A percentile compares a stretch with the other conserved stretches of the same genome.
phyloP scores from a whole-genome alignment of 2,888 invertebrate genomes.

The Siphlonurus alternatus region DNA sequence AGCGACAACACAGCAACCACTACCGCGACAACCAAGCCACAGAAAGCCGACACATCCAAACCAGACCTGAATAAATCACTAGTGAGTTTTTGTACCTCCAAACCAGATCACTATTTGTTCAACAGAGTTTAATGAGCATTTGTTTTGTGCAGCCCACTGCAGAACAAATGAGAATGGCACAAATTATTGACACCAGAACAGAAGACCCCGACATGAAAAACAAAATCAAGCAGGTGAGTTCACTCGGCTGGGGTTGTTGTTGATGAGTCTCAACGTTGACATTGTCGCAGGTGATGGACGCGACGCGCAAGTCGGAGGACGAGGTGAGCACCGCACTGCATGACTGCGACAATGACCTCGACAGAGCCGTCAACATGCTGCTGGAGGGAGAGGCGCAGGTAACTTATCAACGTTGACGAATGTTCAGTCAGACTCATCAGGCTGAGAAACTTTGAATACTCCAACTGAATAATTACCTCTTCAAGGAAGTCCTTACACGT shows the following conservation, averaged over 20 bases:
- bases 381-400: constrained; percentile 55
- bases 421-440: no score
- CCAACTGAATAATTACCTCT: no score
- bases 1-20: constrained; percentile 17
- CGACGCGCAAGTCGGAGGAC: constrained; percentile 78
- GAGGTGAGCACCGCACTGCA: constrained; percentile 84
- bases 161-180: constrained; percentile 71
- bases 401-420: constrained; percentile 9
- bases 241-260: background rate
- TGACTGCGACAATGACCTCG: constrained; percentile 80
- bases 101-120: background rate
- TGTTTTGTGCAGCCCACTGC: constrained; percentile 46
- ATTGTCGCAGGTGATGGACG: constrained; percentile 51
- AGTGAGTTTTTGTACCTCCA: constrained; percentile 13
- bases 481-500: no score
- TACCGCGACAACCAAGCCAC: constrained; percentile 25
- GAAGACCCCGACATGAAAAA: constrained; percentile 43
- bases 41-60: constrained; percentile 40
- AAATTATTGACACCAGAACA: constrained; percentile 53
- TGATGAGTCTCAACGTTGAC: background rate
- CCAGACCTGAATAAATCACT: constrained; percentile 21
- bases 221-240: constrained; percentile 45
- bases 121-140: no score
- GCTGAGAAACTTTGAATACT: no score
- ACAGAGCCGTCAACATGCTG: constrained; percentile 64